phyloP scores from a whole-genome alignment of 2,797 vertebrate genomes.

The Channa striata region DNA sequence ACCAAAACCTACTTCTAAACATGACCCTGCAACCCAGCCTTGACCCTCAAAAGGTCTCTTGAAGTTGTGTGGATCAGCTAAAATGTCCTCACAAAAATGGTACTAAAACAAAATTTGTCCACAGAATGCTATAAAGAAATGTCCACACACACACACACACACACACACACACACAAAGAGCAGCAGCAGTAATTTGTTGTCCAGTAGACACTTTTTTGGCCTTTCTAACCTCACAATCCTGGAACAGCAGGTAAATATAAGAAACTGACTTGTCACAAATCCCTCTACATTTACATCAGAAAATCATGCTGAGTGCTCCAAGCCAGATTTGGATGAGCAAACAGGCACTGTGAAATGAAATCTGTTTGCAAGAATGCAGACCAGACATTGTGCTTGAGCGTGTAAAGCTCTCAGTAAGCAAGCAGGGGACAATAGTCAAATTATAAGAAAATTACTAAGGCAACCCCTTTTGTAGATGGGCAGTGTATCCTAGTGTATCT shows the following conservation, averaged over 20 bases:
- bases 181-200: slow-evolving; percentile 23
- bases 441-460: slow-evolving; percentile 51
- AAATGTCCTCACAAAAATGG: no score
- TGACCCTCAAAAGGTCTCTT: no score
- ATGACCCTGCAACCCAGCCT: no score
- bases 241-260: slow-evolving; percentile 39
- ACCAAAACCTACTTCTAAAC: no score
- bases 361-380: slow-evolving; percentile 57
- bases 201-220: slow-evolving; percentile 8
- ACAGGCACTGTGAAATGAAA: slow-evolving; percentile 61
- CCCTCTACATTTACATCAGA: slow-evolving; percentile 26
- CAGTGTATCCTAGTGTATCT: slow-evolving; percentile 42
- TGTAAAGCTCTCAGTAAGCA: slow-evolving; percentile 29
- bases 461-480: slow-evolving; percentile 61
- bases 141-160: slow-evolving; percentile 3
- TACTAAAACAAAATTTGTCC: no score
- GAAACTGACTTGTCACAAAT: slow-evolving; percentile 17
- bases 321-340: slow-evolving; percentile 60
- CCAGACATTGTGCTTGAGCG: slow-evolving; percentile 51
- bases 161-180: slow-evolving; percentile 3
- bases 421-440: slow-evolving; percentile 39
- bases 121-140: no score
- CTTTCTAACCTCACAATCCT: slow-evolving; percentile 14
- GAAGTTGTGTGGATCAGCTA: no score
- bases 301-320: slow-evolving; percentile 30